Base-by-base conservation (phyloP, 1,140 invertebrate species). In the Drosophila pachea region DNA sequence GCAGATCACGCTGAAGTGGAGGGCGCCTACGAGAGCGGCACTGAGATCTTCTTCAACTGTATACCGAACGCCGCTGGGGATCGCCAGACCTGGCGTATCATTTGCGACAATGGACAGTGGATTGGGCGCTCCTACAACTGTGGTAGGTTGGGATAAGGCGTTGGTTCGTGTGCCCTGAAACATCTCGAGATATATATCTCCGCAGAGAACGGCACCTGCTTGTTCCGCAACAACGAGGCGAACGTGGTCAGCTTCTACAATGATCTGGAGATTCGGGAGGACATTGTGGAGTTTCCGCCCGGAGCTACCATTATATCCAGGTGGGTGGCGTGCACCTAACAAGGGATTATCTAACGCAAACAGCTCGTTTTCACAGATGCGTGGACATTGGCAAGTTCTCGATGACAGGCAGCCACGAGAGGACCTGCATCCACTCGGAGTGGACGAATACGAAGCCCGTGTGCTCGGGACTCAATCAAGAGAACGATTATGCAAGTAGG, bases 21-120 rank as follows among this genome's bases (percentile, higher is more conserved):
- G 22, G 90, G 92, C 38, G 59, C 74, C 29, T 95, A 94, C 82
- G 93, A 94, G 5, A 94, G 95, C 76, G 94, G 94, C 2, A 95
- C 94, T 0, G 94, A 95, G 88, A 93, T 96, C 11, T 94, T 93
- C 2, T 96, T 95, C 87, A 93, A 94, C 71, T 96, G 95, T 82
- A 94, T 95, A 36, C 93, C 93, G 1, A 93, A 93, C 62, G 94
- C 94, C 5, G 94, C 94, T 89, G 94, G 94, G 0, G 94, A 95
- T 88, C 94, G 94, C 75, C 94, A 93, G 4, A 95, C 94, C 0
- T 96, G 95, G 95, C 93, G 94, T 66, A 94, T 96, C 54, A 92
- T 94, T 16, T 97, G 95, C 78, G 94, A 95, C 83, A 93, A 96
- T 76, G 95, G 95, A 1, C 92, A 92, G 62, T 97, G 95, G 95